Conservation (phyloP, 2,888 invertebrate genomes). For the Drosophila parthenogenetica region DNA sequence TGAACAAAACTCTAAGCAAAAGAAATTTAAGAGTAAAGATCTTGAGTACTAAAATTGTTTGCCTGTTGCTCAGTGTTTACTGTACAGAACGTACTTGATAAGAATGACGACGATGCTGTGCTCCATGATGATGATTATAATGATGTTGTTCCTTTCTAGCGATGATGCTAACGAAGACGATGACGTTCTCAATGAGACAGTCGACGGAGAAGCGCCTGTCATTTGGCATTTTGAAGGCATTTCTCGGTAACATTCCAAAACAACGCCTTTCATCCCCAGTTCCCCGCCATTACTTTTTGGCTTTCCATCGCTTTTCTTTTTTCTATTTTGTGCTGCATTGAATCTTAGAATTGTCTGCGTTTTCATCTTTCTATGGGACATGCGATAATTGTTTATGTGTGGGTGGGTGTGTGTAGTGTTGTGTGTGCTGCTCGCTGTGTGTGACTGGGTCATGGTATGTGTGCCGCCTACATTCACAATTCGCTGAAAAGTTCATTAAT, state of each 20-base stretch:
- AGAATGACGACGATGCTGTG: constrained; percentile 57
- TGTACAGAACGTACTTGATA: constrained; percentile 61
- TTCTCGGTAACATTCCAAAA: constrained; percentile 67
- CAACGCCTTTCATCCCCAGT: constrained; percentile 16
- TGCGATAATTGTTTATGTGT: constrained; percentile 37
- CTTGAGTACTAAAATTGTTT: background rate
- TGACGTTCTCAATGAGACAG: constrained; percentile 56
- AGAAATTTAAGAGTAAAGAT: too few species aligned
- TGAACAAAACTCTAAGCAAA: background rate
- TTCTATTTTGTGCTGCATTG: constrained; percentile 54
- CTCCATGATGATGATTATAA: constrained; percentile 40
- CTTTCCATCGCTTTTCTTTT: constrained; percentile 18
- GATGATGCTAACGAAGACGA: constrained; percentile 36
- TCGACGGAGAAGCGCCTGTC: constrained; percentile 47
- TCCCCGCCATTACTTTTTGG: background rate
- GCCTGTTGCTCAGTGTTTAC: constrained; percentile 46
- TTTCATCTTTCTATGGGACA: constrained; percentile 49
- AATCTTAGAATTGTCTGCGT: constrained; percentile 55
- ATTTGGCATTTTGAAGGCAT: constrained; percentile 69
- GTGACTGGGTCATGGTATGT: constrained; percentile 50
- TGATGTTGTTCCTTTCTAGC: constrained; percentile 16
- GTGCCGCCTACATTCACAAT: constrained; percentile 35
- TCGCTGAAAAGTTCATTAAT: constrained; percentile 75
- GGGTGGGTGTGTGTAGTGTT: constrained; percentile 9
- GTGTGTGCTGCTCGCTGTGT: constrained; percentile 11